phyloP scores from a whole-genome alignment of 2,888 invertebrate species.

The Beris chalybata region DNA sequence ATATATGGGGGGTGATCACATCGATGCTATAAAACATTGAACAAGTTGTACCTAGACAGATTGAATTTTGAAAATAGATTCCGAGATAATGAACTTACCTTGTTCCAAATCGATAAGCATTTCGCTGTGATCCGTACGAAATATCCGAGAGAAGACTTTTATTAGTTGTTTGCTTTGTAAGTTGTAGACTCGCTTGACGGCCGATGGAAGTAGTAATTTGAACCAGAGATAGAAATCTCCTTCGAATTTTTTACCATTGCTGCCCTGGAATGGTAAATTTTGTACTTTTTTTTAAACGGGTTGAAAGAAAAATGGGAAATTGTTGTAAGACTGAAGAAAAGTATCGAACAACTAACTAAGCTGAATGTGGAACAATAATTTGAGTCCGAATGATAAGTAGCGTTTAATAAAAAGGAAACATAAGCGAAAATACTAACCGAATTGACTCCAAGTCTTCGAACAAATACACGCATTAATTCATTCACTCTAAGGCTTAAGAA shows the following conservation, averaged over 20 bases:
- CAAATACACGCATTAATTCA: no score
- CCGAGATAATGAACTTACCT: conserved; percentile 52
- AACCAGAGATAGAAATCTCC: conserved; percentile 81
- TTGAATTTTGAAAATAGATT: neutral
- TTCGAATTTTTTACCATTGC: conserved; percentile 66
- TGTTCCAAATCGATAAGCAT: conserved; percentile 87
- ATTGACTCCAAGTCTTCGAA: no score
- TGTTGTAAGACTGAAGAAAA: no score
- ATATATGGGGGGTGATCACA: neutral
- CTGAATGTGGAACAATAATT: no score
- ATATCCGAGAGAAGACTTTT: conserved; percentile 83
- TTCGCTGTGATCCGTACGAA: conserved; percentile 70
- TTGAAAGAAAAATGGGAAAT: no score
- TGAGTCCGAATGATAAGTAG: no score
- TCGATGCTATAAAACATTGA: neutral
- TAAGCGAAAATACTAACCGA: no score
- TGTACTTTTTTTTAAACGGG: no score
- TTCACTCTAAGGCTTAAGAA: no score
- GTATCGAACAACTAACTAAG: no score
- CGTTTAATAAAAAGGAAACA: no score
- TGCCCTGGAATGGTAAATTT: conserved; percentile 50
- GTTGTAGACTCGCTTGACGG: conserved; percentile 84
- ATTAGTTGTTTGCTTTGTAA: conserved; percentile 88
- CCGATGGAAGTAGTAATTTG: conserved; percentile 79
- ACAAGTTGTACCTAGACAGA: neutral